A percentile compares a stretch with the other conserved stretches of the same genome.
Conservation (phyloP, 2,888 invertebrate species). For the Phlogophora meticulosa region DNA sequence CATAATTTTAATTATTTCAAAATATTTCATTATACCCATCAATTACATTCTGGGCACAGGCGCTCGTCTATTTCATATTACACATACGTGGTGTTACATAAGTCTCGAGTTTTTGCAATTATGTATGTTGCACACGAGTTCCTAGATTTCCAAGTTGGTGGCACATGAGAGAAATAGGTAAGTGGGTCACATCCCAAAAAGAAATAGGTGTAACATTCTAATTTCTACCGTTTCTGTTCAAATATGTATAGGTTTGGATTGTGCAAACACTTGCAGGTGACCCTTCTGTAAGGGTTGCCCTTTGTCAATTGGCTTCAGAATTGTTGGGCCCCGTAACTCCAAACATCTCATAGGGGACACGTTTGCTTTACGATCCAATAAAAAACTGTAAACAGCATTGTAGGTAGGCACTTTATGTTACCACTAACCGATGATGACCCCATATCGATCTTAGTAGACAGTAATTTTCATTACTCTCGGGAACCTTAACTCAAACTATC, state of each 20-base stretch:
- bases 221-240: conserved; percentile 70
- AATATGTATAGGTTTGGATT: conserved; percentile 68
- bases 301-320: conserved; percentile 68
- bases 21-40: conserved; percentile 6
- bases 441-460: conserved; percentile 17
- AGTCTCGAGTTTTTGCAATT: conserved; percentile 41
- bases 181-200: conserved; percentile 64
- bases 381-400: conserved; percentile 28
- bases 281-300: conserved; percentile 64
- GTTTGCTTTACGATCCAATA: conserved; percentile 59
- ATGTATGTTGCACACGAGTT: conserved; percentile 52
- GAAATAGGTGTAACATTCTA: conserved; percentile 61
- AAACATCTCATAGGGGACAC: conserved; percentile 49
- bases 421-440: conserved; percentile 2
- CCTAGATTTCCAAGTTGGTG: conserved; percentile 49
- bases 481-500: conserved; percentile 30
- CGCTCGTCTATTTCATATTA: conserved; percentile 16
- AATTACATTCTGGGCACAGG: conserved; percentile 8
- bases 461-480: conserved; percentile 19
- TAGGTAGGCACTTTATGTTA: background rate
- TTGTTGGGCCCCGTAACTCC: conserved; percentile 58
- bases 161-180: conserved; percentile 53
- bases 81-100: conserved; percentile 20
- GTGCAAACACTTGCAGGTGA: conserved; percentile 72
- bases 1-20: background rate